Evolutionary conservation across 23 tunicate genomes (phyloP), one percentile per base, ranked within the genome.

Genomic region (Trididemnum clinides): DNA sequence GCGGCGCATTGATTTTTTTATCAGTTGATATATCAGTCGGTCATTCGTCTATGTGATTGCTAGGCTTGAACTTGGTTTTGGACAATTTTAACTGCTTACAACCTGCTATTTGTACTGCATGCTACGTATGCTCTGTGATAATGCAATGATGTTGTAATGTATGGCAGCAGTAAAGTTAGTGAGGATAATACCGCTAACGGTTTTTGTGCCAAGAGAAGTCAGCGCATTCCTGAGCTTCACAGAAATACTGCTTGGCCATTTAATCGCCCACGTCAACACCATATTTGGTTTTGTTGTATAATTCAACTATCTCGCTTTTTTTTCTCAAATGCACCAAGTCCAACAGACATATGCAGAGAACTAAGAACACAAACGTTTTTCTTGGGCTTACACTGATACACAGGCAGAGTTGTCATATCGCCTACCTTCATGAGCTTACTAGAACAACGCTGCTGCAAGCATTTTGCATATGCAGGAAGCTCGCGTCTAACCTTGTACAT

Each of bases 381-480:
- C 57, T 74, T 18, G 57, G 80, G 57, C 58, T 74, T 35, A 32
- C 80, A 36, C 57, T 74, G 80, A 36, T 74, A 35, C 58, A 74
- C 80, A 12, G 80, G 12, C 5, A 39, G 58, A 36, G 80, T 74
- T 35, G 80, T 57, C 22, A 37, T 27, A 74, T 74, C 80, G 58
- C 57, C 57, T 36, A 57, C 58, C 80, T 74, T 74, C 80, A 74
- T 74, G 80, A 74, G 57, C 58, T 7, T 36, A 74, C 80, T 74
- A 39, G 57, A 74, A 39, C 38, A 74, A 23, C 59, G 80, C 20
- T 39, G 57, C 80, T 74, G 80, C 57, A 38, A 36, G 58, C 57
- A 37, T 74, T 74, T 74, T 74, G 80, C 80, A 39, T 22, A 74
- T 39, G 80, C 57, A 36, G 80, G 80, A 57, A 74, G 58, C 59